Evolutionary conservation across 2,888 invertebrate genomes (phyloP), one percentile per base, ranked within the genome.

Genomic region (Diploptera punctata): DNA sequence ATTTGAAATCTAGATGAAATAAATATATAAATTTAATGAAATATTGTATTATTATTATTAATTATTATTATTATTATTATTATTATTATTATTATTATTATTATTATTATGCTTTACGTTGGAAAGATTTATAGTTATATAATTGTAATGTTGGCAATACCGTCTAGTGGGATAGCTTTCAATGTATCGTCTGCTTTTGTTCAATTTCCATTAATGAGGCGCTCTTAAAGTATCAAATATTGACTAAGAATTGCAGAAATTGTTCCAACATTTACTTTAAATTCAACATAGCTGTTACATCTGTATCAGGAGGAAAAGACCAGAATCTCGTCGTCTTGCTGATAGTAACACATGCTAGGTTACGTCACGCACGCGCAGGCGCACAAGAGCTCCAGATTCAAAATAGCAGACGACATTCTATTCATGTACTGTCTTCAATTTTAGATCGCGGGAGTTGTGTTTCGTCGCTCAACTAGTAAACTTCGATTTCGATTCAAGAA

Each of bases 391-490:
- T 65, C 68, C 60, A 24, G 69, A 72, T 70, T 74, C 72, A 72
- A 74, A 72, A 68, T 72, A 74, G 74, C 74, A 74, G 72, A 72
- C 71, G 71, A 68, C 71, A 18, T 60, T 71, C 68, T 71, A 71
- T 74, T 74, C 71, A 49, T 68, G 71, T 60, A 61, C 43, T 49
- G 68, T 62, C 67, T 74, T 74, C 71, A 74, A 71, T 71, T 74
- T 62, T 67, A 61, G 65, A 71, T 26, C 68, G 75, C 73, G 70
- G 68, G 67, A 71, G 71, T 68, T 70, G 67, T 70, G 61, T 70
- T 73, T 68, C 67, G 70, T 60, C 68, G 61, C 65, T 67, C 71
- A 49, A 47, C 67, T 44, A 67, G 61, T 61, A 21, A 67, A 67
- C 70, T 65, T 43, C 70, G 67, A 70, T 43, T 71, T 60, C 68